Evolutionary conservation across 2,888 invertebrate genomes (phyloP).

Genomic region (Mythimna impura): DNA sequence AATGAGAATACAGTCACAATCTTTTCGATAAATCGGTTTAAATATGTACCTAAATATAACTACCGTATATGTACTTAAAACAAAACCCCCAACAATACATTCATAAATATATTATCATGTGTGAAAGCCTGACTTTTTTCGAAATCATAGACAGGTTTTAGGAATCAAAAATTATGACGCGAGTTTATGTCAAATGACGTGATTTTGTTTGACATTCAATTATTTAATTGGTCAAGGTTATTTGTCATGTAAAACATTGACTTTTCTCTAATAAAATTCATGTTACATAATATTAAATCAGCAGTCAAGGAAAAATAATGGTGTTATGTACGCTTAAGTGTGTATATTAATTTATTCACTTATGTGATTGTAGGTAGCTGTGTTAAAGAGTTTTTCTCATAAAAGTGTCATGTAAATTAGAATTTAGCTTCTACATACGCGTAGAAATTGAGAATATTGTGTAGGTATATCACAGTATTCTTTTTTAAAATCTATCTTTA

Average conservation of each 20-base stretch:
- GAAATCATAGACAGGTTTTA: background rate
- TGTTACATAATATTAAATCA: background rate
- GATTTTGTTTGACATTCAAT: slow-evolving; percentile 11
- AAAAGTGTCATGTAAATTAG: background rate
- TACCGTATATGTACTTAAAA: background rate
- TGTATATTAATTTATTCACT: slow-evolving; percentile 1
- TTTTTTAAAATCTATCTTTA: too few relatives aligned
- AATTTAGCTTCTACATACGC: background rate
- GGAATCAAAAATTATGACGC: background rate
- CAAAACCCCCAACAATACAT: background rate
- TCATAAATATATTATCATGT: background rate
- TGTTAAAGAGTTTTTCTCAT: background rate
- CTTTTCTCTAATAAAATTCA: background rate
- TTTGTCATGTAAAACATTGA: background rate
- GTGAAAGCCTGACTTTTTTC: background rate
- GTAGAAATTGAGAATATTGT: too few relatives aligned
- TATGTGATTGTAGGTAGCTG: background rate
- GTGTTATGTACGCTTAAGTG: background rate
- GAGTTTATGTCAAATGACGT: slow-evolving; percentile 5
- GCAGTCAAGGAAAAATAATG: background rate
- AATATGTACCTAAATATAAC: too few relatives aligned
- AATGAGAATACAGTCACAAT: too few relatives aligned
- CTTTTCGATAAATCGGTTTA: background rate
- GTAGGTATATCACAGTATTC: background rate
- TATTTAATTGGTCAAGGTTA: slow-evolving; percentile 12